Evolutionary conservation across 2,888 invertebrate species (phyloP).

Genomic region (Ormia ochracea): DNA sequence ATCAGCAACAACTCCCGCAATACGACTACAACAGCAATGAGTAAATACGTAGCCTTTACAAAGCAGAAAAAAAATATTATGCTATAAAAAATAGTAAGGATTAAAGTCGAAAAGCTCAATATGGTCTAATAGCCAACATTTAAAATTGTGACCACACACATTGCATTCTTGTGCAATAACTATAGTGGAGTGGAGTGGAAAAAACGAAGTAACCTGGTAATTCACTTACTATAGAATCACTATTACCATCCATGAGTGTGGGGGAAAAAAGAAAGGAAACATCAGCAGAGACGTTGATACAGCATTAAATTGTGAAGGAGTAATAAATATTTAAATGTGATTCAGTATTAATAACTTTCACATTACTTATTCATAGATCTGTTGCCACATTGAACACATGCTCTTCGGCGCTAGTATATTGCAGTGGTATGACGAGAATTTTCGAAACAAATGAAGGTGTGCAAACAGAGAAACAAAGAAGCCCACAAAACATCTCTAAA

Average conservation of each 20-base stretch:
- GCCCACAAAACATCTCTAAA: too few species aligned
- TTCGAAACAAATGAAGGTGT: too few species aligned
- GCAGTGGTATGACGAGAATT: too few species aligned
- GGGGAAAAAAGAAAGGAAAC: conserved; percentile 4
- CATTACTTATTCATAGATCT: too few species aligned
- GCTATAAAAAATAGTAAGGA: conserved; percentile 37
- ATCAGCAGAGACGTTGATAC: conserved; percentile 14
- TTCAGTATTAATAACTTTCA: not conserved
- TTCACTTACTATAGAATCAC: conserved; percentile 54
- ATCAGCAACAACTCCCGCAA: conserved; percentile 61
- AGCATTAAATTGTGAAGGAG: not conserved
- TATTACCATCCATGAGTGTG: conserved; percentile 43
- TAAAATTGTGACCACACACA: conserved; percentile 62
- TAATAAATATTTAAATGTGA: not conserved
- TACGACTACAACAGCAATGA: conserved; percentile 57
- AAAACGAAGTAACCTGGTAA: conserved; percentile 38
- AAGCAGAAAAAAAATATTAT: conserved; percentile 1
- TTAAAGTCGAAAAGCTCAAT: conserved; percentile 58
- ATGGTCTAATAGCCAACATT: conserved; percentile 60
- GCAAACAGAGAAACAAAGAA: too few species aligned
- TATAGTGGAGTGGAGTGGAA: not conserved
- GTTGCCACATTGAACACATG: too few species aligned
- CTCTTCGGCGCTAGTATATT: too few species aligned
- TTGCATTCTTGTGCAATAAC: conserved; percentile 22
- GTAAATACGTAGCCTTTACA: not conserved